phyloP scores from a whole-genome alignment of 2,888 invertebrate genomes.

The Xiphydria camelus region DNA sequence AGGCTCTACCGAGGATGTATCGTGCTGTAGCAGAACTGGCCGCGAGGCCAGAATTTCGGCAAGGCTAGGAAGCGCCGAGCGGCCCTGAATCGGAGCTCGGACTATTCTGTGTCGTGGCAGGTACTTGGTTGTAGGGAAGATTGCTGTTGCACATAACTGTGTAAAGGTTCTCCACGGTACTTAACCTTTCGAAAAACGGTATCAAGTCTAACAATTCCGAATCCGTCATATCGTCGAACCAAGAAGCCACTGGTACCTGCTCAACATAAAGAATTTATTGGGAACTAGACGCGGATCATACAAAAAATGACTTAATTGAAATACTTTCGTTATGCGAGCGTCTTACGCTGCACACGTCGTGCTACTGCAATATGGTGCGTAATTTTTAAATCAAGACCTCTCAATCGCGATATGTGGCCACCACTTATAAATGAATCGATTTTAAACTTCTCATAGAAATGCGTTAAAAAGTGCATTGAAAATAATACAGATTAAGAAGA shows the following conservation, averaged over 20 bases:
- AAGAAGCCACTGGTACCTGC: conserved; percentile 96
- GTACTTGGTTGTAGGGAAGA: conserved; percentile 72
- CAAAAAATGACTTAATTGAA: too few species aligned
- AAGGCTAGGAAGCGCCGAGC: conserved; percentile 55
- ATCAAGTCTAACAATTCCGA: conserved; percentile 95
- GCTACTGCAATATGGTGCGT: too few species aligned
- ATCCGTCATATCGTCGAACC: conserved; percentile 99
- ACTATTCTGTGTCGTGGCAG: conserved; percentile 44
- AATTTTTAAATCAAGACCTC: too few species aligned
- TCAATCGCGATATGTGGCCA: too few species aligned
- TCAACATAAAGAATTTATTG: conserved; percentile 33
- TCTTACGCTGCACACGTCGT: too few species aligned
- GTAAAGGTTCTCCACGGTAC: conserved; percentile 96
- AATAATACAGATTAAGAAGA: too few species aligned
- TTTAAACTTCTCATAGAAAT: too few species aligned
- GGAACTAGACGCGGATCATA: too few species aligned
- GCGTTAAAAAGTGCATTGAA: too few species aligned
- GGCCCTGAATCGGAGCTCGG: conserved; percentile 49
- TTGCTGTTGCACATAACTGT: conserved; percentile 91
- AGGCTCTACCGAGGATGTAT: conserved; percentile 49
- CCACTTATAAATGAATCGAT: too few species aligned
- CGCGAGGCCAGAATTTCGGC: conserved; percentile 48
- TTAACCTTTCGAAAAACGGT: conserved; percentile 96
- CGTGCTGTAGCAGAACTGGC: conserved; percentile 49
- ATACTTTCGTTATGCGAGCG: too few species aligned